These are phyloP conservation scores for Periophthalmus magnuspinnatus DNA, from an alignment of 2,797 vertebrate species.

Conservation along the genomic window DNA sequence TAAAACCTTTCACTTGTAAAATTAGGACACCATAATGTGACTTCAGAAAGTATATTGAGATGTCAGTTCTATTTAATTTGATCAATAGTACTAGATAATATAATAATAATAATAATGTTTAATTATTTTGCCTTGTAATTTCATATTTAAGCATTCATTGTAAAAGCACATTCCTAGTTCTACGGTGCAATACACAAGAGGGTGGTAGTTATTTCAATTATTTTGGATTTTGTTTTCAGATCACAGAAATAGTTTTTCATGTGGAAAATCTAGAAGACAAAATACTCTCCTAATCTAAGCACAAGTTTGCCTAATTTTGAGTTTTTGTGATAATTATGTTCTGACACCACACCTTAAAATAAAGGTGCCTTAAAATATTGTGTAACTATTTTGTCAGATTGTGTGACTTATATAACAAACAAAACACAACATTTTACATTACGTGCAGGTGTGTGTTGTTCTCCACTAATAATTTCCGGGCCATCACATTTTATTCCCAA, in stretches of 20 bases:
- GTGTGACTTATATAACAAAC: not conserved
- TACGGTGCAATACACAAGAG: constrained; percentile 82
- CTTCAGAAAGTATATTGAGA: constrained; percentile 46
- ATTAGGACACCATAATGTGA: constrained; percentile 34
- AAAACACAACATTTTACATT: not conserved
- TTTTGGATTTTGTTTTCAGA: constrained; percentile 66
- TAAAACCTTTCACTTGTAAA: constrained; percentile 28
- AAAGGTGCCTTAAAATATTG: constrained; percentile 78
- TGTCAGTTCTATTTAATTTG: constrained; percentile 64
- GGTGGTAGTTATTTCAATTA: constrained; percentile 58
- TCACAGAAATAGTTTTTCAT: constrained; percentile 71
- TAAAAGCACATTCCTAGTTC: constrained; percentile 70
- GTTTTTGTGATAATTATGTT: constrained; percentile 78
- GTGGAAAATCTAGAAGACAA: constrained; percentile 75
- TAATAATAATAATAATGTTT: constrained; percentile 35
- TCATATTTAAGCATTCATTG: constrained; percentile 60
- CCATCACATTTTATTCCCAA: constrained; percentile 18
- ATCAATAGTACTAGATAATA: constrained; percentile 27
- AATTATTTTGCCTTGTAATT: constrained; percentile 52
- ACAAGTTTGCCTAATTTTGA: constrained; percentile 83
- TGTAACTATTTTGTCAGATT: not conserved
- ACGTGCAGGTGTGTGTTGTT: not conserved
- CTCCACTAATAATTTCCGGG: not conserved
- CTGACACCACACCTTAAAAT: constrained; percentile 89
- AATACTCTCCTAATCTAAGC: constrained; percentile 70